Evolutionary conservation across 2,888 invertebrate species (phyloP).

Genomic region (Maniola hyperantus): DNA sequence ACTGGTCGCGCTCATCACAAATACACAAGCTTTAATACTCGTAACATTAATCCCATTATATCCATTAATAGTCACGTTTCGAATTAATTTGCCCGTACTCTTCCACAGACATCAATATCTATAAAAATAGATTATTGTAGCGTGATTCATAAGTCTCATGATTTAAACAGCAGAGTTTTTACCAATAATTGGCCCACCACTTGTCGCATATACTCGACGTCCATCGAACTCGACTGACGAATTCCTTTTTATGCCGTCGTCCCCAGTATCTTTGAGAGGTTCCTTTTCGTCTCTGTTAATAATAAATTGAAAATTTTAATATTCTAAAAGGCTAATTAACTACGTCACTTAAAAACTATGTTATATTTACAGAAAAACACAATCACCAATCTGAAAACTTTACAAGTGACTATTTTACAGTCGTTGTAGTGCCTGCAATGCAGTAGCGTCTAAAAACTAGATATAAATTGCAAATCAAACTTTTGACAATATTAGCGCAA

Average conservation of each 20-base stretch:
- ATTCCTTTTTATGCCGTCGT: conserved; percentile 87
- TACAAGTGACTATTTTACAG: conserved; percentile 3
- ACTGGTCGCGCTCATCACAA: conserved; percentile 74
- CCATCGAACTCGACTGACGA: conserved; percentile 92
- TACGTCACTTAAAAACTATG: neutral
- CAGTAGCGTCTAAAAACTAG: conserved; percentile 11
- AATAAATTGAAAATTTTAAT: conserved; percentile 28
- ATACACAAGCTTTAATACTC: conserved; percentile 65
- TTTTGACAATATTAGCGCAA: neutral
- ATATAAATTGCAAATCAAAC: conserved; percentile 34
- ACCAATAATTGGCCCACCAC: conserved; percentile 92
- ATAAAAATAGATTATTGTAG: conserved; percentile 4
- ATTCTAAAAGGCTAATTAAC: neutral
- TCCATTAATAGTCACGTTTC: conserved; percentile 16
- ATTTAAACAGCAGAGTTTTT: conserved; percentile 93
- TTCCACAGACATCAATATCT: neutral
- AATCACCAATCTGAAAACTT: conserved; percentile 34
- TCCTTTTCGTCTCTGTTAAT: conserved; percentile 89
- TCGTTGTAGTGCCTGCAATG: conserved; percentile 5
- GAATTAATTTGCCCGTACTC: conserved; percentile 1
- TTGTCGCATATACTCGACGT: conserved; percentile 90
- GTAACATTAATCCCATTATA: conserved; percentile 21
- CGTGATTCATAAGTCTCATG: neutral
- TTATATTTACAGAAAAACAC: conserved; percentile 23
- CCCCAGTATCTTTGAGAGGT: conserved; percentile 87